Evolutionary conservation across 2,888 invertebrate genomes (phyloP), one percentile per base, ranked within the genome.

Genomic region (Sturmia bella): DNA sequence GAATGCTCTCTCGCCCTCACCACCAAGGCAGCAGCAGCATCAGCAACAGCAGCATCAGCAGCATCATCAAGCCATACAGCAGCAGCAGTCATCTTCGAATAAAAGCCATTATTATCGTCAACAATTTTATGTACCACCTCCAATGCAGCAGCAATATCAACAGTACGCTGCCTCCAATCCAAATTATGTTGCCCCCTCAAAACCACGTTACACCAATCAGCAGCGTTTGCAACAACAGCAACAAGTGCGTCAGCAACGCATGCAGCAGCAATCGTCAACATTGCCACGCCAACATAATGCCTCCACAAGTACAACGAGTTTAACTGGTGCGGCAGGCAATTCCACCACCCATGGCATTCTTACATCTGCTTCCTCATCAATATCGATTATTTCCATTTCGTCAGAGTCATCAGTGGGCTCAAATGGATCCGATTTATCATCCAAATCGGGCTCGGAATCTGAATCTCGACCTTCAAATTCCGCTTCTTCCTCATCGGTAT

Each of bases 51-150:
- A 72, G 37, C 76, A 85, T 21, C 77, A 50, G 21, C 79, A 66
- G 24, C 83, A 74, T 19, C 84, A 84, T n/a, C 81, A 83, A n/a
- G n/a, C n/a, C n/a, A n/a, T n/a, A 37, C 84, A 84, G 52, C 85
- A 45, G 6, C 80, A 86, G 17, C 84, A 86, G 75, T 43, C 81
- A 27, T 85, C 84, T 52, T 72, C 82, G 21, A 84, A 83, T 63
- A 84, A 85, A 63, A 37, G 24, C 13, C 85, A 84, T 73, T 89
- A 86, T 73, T 88, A 88, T 73, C 88, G 89, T 52, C 89, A 89
- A 75, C 89, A 89, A 81, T 87, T 89, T 70, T 89, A 89, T 85
- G 89, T 89, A 84, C 89, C 89, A 77, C 89, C 89, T 64, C 89
- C 89, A 15, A 86, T 89, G 86, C 89, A 87, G 19, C 87, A 86